Evolutionary conservation across 2,113 vertebrate genomes (phyloP).

Genomic region (Isichthys henryi): DNA sequence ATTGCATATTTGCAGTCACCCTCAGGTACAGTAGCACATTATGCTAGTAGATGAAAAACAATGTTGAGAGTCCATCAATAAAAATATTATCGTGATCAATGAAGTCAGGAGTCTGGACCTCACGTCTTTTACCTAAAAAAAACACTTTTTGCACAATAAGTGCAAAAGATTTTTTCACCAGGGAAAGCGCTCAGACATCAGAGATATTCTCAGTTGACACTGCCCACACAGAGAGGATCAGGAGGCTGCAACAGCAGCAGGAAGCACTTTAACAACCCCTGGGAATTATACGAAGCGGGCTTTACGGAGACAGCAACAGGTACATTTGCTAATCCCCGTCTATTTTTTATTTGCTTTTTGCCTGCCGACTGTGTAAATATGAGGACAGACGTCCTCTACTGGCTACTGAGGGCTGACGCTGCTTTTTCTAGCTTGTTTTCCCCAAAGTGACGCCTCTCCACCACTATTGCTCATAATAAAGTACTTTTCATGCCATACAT

Average conservation of each 20-base stretch:
- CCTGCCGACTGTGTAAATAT: not conserved
- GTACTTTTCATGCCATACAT: not conserved
- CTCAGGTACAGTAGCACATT: not conserved
- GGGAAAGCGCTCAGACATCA: not conserved
- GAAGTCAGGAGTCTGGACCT: not conserved
- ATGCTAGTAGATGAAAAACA: not conserved
- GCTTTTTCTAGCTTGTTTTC: not conserved
- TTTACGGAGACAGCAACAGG: not conserved
- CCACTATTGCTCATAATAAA: not conserved
- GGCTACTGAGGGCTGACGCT: not conserved
- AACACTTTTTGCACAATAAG: not conserved
- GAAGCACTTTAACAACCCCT: conserved; percentile 45
- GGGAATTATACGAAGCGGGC: conserved; percentile 19
- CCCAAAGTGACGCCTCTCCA: not conserved
- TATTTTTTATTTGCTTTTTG: not conserved
- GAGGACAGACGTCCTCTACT: not conserved
- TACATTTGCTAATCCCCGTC: not conserved
- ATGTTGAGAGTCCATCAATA: not conserved
- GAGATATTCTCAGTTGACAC: not conserved
- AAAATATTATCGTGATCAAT: not conserved
- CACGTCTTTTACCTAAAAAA: not conserved
- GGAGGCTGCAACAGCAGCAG: not conserved
- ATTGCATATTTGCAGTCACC: not conserved
- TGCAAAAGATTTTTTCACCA: not conserved
- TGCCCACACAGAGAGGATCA: not conserved